phyloP scores from a whole-genome alignment of 2,888 invertebrate genomes.

The Drosophila prolongata region DNA sequence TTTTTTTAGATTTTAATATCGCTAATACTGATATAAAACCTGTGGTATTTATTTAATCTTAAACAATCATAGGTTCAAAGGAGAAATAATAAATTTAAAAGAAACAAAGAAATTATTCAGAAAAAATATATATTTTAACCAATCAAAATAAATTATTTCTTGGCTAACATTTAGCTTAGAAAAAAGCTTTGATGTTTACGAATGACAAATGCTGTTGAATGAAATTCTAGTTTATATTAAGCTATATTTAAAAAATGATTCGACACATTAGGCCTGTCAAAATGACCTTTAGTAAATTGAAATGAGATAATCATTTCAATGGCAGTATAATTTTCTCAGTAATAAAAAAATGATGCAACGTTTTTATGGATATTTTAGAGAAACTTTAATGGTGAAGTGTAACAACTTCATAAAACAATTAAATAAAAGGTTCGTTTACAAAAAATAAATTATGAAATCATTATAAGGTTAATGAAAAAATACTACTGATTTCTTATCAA shows the following conservation, averaged over 20 bases:
- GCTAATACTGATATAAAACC: no score
- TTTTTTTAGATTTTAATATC: no score
- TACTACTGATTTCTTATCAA: neutral
- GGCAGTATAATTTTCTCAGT: neutral
- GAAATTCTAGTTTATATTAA: neutral
- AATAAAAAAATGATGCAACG: neutral
- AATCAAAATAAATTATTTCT: no score
- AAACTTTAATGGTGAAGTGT: no score
- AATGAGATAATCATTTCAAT: constrained; percentile 12
- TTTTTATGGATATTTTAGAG: neutral
- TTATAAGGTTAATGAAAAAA: no score
- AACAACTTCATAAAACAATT: no score
- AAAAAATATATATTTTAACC: neutral
- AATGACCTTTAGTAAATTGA: neutral
- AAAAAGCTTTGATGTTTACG: neutral
- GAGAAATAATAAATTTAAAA: no score
- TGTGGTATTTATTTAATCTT: no score
- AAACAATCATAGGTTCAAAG: no score
- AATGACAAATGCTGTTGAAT: neutral
- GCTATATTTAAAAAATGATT: neutral
- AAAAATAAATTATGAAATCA: no score
- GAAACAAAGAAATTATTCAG: neutral
- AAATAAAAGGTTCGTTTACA: no score
- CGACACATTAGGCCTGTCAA: neutral
- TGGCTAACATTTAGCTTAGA: no score